Evolutionary conservation across 2,797 vertebrate species (phyloP).

Genomic region (Notolepis coatsorum): DNA sequence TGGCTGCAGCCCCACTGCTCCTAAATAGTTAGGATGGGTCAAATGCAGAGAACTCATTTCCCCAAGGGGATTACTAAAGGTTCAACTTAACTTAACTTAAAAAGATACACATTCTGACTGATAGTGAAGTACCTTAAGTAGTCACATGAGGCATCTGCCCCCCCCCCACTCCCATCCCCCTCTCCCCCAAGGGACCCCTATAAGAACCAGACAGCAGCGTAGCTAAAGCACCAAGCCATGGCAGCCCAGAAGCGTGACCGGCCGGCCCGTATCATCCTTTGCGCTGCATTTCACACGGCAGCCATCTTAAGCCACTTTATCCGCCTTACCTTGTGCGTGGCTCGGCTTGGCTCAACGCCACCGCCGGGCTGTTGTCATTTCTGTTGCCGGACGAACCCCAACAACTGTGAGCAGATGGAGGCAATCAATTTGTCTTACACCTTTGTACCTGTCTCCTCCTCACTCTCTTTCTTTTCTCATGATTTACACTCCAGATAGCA

Average conservation of each 20-base stretch:
- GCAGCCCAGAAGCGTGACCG: conserved; percentile 34
- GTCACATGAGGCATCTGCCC: conserved; percentile 5
- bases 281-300: conserved; percentile 43
- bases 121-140: neutral
- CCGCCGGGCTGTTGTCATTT: conserved; percentile 44
- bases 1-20: too few species aligned
- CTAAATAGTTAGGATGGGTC: too few species aligned
- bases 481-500: conserved; percentile 54
- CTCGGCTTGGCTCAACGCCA: conserved; percentile 26
- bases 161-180: too few species aligned
- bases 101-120: neutral
- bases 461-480: conserved; percentile 34
- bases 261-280: conserved; percentile 32
- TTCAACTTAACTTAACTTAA: too few species aligned
- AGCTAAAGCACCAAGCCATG: conserved; percentile 9
- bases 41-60: too few species aligned
- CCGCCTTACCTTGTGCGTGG: conserved; percentile 42
- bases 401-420: conserved; percentile 53
- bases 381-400: conserved; percentile 38
- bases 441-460: neutral
- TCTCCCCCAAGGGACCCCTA: conserved; percentile 13
- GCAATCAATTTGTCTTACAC: conserved; percentile 51
- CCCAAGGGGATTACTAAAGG: too few species aligned
- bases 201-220: conserved; percentile 28
- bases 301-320: conserved; percentile 30